phyloP scores from a whole-genome alignment of 2,113 vertebrate species.

The Carlito syrichta region DNA sequence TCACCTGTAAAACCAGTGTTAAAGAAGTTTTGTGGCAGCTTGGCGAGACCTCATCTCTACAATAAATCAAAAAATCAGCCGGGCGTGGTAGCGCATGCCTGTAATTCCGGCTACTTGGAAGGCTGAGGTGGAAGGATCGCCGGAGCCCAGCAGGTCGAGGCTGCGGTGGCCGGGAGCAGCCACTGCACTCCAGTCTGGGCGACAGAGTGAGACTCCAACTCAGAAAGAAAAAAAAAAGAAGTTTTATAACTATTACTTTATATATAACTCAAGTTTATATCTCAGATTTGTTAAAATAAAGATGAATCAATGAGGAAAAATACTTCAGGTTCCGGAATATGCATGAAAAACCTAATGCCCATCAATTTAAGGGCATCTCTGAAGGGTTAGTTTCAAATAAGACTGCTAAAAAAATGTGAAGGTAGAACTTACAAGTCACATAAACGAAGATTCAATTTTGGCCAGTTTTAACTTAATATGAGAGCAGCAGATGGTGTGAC shows the following conservation, averaged over 20 bases:
- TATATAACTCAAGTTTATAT: slow-evolving; percentile 62
- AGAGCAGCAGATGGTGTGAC: slow-evolving; percentile 72
- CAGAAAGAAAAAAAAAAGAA: too few relatives aligned
- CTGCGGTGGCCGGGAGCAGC: too few relatives aligned
- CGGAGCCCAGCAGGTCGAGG: too few relatives aligned
- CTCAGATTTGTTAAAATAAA: slow-evolving; percentile 55
- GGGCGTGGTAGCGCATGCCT: too few relatives aligned
- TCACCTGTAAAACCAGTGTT: slow-evolving; percentile 37
- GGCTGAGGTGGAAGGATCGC: too few relatives aligned
- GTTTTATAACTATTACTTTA: slow-evolving; percentile 56
- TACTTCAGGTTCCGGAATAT: background rate
- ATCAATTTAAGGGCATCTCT: background rate
- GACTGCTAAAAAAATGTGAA: background rate
- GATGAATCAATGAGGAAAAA: background rate
- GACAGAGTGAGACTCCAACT: too few relatives aligned
- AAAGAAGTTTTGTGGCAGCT: slow-evolving; percentile 57
- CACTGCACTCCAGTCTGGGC: too few relatives aligned
- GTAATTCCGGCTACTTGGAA: too few relatives aligned
- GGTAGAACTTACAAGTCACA: slow-evolving; percentile 31
- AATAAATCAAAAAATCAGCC: too few relatives aligned
- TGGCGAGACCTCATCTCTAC: too few relatives aligned
- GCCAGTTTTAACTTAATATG: slow-evolving; percentile 68
- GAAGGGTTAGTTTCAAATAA: slow-evolving; percentile 14
- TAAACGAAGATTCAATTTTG: slow-evolving; percentile 67
- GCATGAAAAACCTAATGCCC: background rate